A percentile compares a stretch with the other conserved stretches of the same genome.
These are phyloP conservation scores for Drosophila murphyi DNA, from an alignment of 1,140 invertebrate genomes.

Conservation along the genomic window DNA sequence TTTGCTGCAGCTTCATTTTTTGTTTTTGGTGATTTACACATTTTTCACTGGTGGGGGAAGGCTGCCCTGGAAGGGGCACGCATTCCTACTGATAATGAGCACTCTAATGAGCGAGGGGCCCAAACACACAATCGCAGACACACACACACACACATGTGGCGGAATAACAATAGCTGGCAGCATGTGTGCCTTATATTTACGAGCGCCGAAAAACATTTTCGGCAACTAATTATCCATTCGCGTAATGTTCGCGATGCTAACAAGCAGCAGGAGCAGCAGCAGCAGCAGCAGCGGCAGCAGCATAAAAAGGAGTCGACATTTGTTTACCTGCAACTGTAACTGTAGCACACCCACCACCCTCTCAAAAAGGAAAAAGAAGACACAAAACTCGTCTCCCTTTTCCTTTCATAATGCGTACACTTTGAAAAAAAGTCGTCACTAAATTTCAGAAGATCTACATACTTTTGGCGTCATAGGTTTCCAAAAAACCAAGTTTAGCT, in stretches of 20 bases:
- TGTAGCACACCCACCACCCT: constrained; percentile 21
- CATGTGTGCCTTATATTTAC: constrained; percentile 82
- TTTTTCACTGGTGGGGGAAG: constrained; percentile 21
- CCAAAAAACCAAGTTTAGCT: no score
- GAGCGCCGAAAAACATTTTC: constrained; percentile 79
- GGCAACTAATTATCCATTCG: constrained; percentile 84
- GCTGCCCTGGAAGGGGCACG: constrained; percentile 8
- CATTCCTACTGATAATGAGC: constrained; percentile 75
- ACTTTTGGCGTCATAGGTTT: no score
- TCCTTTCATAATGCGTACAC: constrained; percentile 45
- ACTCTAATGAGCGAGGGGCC: constrained; percentile 67
- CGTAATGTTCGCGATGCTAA: constrained; percentile 73
- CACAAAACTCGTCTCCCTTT: neutral
- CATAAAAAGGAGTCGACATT: constrained; percentile 24
- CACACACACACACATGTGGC: constrained; percentile 52
- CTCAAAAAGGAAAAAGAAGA: neutral
- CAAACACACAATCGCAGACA: constrained; percentile 25
- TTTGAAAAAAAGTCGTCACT: constrained; percentile 42
- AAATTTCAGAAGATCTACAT: constrained; percentile 3
- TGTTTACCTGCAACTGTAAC: constrained; percentile 48
- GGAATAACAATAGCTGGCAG: constrained; percentile 34
- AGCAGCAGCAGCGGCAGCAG: neutral
- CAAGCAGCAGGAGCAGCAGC: constrained; percentile 30
- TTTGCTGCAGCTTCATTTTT: constrained; percentile 19
- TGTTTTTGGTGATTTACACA: constrained; percentile 69